A percentile compares a stretch with the other conserved stretches of the same genome.
phyloP scores from a whole-genome alignment of 2,797 vertebrate genomes.

The Pangasius sanitwongsei region DNA sequence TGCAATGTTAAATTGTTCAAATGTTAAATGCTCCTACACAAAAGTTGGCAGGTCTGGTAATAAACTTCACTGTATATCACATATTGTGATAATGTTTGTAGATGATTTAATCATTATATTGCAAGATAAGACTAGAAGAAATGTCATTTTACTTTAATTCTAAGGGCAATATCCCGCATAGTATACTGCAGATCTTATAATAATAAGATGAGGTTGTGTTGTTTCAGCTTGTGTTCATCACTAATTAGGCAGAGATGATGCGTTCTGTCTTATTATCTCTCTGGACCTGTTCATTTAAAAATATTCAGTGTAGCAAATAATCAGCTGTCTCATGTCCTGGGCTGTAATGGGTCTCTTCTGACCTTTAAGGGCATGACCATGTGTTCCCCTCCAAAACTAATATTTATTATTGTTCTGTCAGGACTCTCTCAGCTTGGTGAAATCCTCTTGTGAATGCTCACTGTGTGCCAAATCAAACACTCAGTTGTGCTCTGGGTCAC shows the following conservation, averaged over 20 bases:
- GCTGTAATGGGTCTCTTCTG: constrained; percentile 8
- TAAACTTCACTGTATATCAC: neutral
- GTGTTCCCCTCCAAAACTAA: constrained; percentile 12
- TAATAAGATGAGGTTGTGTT: neutral
- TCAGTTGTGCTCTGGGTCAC: constrained; percentile 25
- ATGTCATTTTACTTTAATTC: neutral
- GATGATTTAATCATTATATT: constrained; percentile 1
- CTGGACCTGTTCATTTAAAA: neutral
- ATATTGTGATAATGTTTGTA: neutral
- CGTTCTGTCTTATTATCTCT: neutral
- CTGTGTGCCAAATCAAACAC: constrained; percentile 35
- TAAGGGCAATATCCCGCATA: neutral
- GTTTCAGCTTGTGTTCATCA: neutral
- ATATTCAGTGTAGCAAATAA: constrained; percentile 2
- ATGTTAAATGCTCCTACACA: neutral
- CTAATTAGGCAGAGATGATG: constrained; percentile 5
- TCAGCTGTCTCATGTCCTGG: constrained; percentile 23
- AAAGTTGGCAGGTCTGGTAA: neutral
- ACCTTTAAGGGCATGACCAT: constrained; percentile 15
- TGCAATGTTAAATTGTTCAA: neutral
- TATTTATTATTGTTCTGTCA: constrained; percentile 32
- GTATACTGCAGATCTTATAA: neutral
- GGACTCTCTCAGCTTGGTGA: neutral
- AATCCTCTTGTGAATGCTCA: constrained; percentile 17
- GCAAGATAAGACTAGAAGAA: neutral